These are phyloP conservation scores for Mesochorus sp. DNA, from an alignment of 2,888 invertebrate genomes.

Conservation along the genomic window DNA sequence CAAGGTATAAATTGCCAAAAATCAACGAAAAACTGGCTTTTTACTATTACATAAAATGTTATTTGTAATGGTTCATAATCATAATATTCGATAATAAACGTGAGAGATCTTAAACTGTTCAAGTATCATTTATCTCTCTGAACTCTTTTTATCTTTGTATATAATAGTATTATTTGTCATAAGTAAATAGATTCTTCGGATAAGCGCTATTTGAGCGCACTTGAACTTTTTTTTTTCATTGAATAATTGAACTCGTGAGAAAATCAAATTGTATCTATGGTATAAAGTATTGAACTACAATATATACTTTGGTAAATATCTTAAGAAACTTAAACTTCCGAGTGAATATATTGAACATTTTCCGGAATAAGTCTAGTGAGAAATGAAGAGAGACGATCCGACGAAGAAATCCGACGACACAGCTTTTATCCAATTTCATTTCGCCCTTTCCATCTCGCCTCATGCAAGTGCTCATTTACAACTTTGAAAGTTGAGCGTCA, in stretches of 20 bases:
- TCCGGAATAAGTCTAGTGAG: background rate
- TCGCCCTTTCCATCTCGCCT: background rate
- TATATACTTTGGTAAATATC: constrained; percentile 19
- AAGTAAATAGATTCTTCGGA: background rate
- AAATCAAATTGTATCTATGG: background rate
- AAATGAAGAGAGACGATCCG: background rate
- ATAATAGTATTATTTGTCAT: background rate
- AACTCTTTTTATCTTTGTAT: too few relatives aligned
- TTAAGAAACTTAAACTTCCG: constrained; percentile 5
- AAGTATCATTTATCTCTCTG: too few relatives aligned
- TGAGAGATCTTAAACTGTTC: too few relatives aligned
- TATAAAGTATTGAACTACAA: background rate
- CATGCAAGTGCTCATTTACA: background rate
- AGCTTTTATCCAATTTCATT: constrained; percentile 17
- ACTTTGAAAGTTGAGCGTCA: background rate
- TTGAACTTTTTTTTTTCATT: background rate
- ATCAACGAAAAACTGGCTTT: too few relatives aligned
- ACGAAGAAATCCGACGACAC: constrained; percentile 1
- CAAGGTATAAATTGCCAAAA: too few relatives aligned
- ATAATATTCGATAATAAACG: too few relatives aligned
- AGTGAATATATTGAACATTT: constrained; percentile 14
- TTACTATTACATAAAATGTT: too few relatives aligned
- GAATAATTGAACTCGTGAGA: background rate
- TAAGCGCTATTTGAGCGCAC: background rate
- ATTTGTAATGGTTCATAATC: too few relatives aligned